A percentile compares a stretch with the other conserved stretches of the same genome.
Conservation (phyloP, 2,113 vertebrate species). For the Boulengeromyrus knoepffleri region DNA sequence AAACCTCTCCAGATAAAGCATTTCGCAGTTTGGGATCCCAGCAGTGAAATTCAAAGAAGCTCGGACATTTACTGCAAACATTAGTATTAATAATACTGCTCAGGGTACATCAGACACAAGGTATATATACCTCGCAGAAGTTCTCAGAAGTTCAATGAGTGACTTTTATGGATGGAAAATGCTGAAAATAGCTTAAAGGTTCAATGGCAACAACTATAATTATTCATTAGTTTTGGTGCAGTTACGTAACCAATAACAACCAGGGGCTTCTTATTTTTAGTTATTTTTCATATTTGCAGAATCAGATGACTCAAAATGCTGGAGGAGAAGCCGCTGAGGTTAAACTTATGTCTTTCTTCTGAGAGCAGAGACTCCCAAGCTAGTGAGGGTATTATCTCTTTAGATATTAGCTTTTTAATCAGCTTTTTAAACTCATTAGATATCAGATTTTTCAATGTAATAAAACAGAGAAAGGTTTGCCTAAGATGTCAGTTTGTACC, state of each 20-base stretch:
- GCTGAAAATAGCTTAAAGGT: background rate
- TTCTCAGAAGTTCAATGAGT: background rate
- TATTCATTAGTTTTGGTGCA: background rate
- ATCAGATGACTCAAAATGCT: background rate
- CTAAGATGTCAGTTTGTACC: background rate
- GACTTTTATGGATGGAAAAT: background rate
- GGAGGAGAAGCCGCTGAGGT: slow-evolving; percentile 21
- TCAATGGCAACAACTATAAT: background rate
- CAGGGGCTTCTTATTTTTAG: background rate
- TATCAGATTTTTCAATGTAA: slow-evolving; percentile 23
- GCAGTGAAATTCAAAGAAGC: background rate
- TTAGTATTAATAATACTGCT: background rate
- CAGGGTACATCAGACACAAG: background rate
- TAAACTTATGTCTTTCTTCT: slow-evolving; percentile 28
- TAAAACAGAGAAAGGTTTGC: slow-evolving; percentile 10
- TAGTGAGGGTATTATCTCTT: slow-evolving; percentile 34
- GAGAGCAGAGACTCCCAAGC: slow-evolving; percentile 34
- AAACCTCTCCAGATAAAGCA: background rate
- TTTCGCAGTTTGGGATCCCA: background rate
- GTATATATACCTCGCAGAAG: background rate
- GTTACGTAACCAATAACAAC: background rate
- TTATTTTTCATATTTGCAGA: background rate
- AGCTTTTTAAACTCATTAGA: slow-evolving; percentile 10
- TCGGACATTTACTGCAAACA: background rate
- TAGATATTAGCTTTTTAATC: slow-evolving; percentile 4